phyloP scores from a whole-genome alignment of 2,113 vertebrate species.

The Calidris pygmaea region DNA sequence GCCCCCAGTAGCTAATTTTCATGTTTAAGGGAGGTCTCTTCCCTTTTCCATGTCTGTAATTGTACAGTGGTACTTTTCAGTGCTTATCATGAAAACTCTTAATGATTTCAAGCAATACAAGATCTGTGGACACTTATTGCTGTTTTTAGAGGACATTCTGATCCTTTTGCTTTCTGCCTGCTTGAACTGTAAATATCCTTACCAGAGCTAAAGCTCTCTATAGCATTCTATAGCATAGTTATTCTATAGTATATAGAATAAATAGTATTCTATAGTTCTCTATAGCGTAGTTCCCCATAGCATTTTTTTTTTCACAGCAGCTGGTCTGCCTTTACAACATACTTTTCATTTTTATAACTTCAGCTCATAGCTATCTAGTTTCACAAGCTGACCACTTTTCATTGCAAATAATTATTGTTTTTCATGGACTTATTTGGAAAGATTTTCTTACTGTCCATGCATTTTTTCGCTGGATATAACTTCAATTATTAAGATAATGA shows the following conservation, averaged over 20 bases:
- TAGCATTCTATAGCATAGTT: no score
- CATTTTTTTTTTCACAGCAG: background rate
- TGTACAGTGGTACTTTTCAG: background rate
- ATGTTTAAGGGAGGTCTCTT: background rate
- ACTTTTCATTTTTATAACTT: background rate
- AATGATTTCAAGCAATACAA: background rate
- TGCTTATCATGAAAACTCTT: background rate
- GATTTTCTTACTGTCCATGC: background rate
- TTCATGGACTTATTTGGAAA: background rate
- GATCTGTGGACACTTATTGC: background rate
- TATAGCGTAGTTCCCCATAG: background rate
- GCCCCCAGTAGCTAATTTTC: background rate
- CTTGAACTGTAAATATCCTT: background rate
- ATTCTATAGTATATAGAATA: no score
- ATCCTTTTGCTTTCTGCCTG: background rate
- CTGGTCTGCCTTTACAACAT: background rate
- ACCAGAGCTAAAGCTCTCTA: background rate
- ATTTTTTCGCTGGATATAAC: background rate
- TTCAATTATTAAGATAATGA: background rate
- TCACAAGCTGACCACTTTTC: background rate
- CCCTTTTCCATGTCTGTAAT: background rate
- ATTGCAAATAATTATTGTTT: background rate
- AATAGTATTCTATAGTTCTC: no score
- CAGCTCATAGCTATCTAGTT: background rate
- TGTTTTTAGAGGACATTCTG: background rate